These are phyloP conservation scores for Eriosoma lanigerum DNA, from an alignment of 1,140 invertebrate species.

Conservation along the genomic window DNA sequence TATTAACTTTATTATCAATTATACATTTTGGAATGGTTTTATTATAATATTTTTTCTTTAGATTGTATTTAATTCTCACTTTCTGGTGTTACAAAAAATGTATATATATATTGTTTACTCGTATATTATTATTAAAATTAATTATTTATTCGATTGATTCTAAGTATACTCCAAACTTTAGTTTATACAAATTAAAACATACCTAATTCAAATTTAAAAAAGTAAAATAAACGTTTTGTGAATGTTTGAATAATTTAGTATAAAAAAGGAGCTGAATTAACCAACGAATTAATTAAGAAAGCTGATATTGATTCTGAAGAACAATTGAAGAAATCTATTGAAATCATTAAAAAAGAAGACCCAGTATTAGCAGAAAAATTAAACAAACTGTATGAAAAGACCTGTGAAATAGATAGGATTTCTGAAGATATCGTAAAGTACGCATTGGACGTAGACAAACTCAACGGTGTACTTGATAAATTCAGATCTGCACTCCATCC, in stretches of 20 bases:
- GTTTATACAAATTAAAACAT: too few relatives aligned
- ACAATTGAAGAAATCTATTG: background rate
- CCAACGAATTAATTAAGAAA: background rate
- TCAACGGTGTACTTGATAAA: background rate
- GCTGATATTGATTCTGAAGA: background rate
- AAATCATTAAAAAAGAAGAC: conserved; percentile 30
- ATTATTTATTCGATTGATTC: too few relatives aligned
- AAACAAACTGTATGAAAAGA: conserved; percentile 3
- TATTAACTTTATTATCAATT: too few relatives aligned
- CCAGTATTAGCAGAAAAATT: conserved; percentile 22
- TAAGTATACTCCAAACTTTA: too few relatives aligned
- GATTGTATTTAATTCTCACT: too few relatives aligned
- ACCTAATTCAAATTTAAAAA: too few relatives aligned
- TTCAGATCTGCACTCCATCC: background rate
- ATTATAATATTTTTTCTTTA: too few relatives aligned
- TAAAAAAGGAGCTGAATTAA: background rate
- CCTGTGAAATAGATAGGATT: background rate
- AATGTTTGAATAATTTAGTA: background rate
- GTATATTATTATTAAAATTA: too few relatives aligned
- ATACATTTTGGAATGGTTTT: too few relatives aligned
- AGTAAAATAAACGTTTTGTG: too few relatives aligned
- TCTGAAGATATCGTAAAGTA: conserved; percentile 40
- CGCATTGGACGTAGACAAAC: background rate
- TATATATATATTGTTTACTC: too few relatives aligned
- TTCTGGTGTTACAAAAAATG: too few relatives aligned